Conservation (phyloP, 2,888 invertebrate genomes). For the Acleris holmiana region DNA sequence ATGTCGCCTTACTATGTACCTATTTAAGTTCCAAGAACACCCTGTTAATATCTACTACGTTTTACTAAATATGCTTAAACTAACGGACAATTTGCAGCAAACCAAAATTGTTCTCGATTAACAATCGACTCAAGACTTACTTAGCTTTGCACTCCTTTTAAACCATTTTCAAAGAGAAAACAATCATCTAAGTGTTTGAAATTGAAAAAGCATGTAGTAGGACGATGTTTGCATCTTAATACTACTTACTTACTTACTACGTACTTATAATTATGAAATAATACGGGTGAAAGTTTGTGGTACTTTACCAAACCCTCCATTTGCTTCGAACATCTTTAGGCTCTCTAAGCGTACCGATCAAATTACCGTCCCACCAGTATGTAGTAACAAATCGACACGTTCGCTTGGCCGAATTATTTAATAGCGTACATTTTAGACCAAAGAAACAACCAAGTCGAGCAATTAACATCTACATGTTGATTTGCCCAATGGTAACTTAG, state of each 20-base stretch:
- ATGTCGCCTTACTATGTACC: too few relatives aligned
- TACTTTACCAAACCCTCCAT: slow-evolving; percentile 10
- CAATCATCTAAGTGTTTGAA: background rate
- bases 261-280: too few relatives aligned
- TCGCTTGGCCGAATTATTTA: slow-evolving; percentile 21
- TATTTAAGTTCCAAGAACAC: too few relatives aligned
- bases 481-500: slow-evolving; percentile 13
- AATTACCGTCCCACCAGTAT: background rate
- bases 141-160: too few relatives aligned
- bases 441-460: background rate
- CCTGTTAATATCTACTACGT: too few relatives aligned
- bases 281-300: slow-evolving; percentile 11
- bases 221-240: background rate
- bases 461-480: slow-evolving; percentile 27
- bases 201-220: slow-evolving; percentile 9
- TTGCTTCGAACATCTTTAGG: too few relatives aligned
- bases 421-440: background rate
- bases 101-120: too few relatives aligned
- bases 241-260: background rate
- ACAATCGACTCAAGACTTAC: too few relatives aligned
- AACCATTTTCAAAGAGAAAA: too few relatives aligned
- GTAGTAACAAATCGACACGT: slow-evolving; percentile 4
- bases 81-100: too few relatives aligned
- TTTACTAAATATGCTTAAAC: too few relatives aligned
- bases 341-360: too few relatives aligned